Conservation (phyloP, 2,888 invertebrate genomes). For the Boloria euphrosyne region DNA sequence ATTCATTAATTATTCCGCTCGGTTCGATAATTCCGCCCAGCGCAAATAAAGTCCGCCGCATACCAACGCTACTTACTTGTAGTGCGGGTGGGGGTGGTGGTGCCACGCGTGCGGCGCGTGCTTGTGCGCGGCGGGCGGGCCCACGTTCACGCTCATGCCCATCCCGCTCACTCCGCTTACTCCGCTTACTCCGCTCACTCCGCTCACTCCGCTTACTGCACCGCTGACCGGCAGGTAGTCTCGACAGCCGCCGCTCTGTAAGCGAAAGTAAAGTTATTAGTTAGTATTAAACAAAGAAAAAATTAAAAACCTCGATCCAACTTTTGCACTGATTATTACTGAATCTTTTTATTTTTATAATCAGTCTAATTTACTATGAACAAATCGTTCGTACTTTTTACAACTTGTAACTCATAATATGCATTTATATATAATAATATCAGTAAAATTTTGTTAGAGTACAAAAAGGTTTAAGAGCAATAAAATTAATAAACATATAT, state of each 20-base stretch:
- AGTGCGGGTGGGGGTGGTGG: constrained; percentile 73
- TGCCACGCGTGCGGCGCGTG: constrained; percentile 66
- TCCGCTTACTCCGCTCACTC: constrained; percentile 61
- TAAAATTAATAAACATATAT: neutral
- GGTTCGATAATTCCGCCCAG: no score
- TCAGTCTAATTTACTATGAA: no score
- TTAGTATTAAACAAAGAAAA: neutral
- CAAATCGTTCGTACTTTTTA: no score
- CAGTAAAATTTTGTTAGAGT: no score
- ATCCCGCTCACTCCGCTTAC: constrained; percentile 76
- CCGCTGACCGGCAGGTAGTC: constrained; percentile 61
- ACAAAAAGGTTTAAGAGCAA: no score
- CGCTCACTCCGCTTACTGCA: constrained; percentile 40
- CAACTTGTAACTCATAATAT: no score
- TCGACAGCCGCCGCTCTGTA: constrained; percentile 72
- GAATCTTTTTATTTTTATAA: no score
- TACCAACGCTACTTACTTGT: constrained; percentile 59
- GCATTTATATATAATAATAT: no score
- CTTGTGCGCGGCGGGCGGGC: constrained; percentile 75
- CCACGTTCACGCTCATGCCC: constrained; percentile 49
- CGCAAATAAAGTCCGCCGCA: neutral
- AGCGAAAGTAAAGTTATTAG: constrained; percentile 17
- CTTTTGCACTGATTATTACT: neutral
- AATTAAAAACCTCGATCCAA: neutral
- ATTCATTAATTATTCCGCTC: no score